phyloP scores from a whole-genome alignment of 2,797 vertebrate species.

The Manis javanica region DNA sequence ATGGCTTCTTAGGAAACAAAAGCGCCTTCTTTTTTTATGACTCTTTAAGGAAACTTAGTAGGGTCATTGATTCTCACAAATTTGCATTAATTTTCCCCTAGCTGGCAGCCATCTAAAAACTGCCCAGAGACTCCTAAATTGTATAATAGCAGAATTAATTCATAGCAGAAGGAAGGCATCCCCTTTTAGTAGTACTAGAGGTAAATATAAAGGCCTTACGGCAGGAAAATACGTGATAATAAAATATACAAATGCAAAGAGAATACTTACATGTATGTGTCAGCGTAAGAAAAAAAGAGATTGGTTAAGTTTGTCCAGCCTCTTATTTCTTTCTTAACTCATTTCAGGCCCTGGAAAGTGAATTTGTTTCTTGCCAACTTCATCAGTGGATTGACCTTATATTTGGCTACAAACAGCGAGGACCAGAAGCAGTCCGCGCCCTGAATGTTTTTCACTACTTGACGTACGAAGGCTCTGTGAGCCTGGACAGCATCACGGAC shows the following conservation, averaged over 20 bases:
- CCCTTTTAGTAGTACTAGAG: neutral
- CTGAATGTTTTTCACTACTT: conserved; percentile 98
- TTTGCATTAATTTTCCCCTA: neutral
- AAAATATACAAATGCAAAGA: neutral
- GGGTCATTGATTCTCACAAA: neutral
- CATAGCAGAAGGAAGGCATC: neutral
- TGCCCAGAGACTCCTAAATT: neutral
- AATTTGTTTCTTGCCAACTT: conserved; percentile 99
- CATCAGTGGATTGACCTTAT: conserved; percentile 99
- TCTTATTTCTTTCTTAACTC: conserved; percentile 56
- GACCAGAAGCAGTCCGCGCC: conserved; percentile 96
- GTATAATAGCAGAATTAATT: neutral
- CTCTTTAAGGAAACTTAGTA: neutral
- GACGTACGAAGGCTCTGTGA: conserved; percentile 97
- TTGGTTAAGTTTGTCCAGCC: neutral
- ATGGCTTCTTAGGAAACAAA: neutral
- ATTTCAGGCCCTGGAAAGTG: conserved; percentile 97
- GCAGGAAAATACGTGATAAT: neutral
- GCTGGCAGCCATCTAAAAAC: neutral
- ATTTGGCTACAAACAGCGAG: conserved; percentile 99
- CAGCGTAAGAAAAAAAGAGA: neutral
- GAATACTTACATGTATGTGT: neutral
- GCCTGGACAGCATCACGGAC: conserved; percentile 95
- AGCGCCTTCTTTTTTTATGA: neutral
- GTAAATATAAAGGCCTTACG: neutral